A percentile compares a stretch with the other conserved stretches of the same genome.
Evolutionary conservation across 2,888 invertebrate species (phyloP).

Genomic region (Timema cristinae): DNA sequence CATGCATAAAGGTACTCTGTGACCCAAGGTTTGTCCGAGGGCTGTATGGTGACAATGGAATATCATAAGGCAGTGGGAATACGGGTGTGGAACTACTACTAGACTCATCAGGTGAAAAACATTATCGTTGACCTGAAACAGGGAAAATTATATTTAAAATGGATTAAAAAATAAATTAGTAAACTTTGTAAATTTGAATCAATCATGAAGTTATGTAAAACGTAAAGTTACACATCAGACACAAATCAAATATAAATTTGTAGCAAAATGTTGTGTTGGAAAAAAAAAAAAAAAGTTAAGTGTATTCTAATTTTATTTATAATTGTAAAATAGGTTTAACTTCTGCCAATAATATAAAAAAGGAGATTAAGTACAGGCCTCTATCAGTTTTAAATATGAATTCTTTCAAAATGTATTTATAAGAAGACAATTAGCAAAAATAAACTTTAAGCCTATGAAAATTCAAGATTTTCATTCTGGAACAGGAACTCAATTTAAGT

Average conservation of each 20-base stretch:
- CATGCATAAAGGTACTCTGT: constrained; percentile 14
- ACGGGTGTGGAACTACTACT: constrained; percentile 34
- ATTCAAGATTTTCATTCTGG: too few relatives aligned
- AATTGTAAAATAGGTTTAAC: too few relatives aligned
- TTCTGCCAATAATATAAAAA: too few relatives aligned
- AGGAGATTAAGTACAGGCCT: too few relatives aligned
- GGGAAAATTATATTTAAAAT: constrained; percentile 8
- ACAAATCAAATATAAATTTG: not conserved
- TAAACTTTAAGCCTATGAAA: too few relatives aligned
- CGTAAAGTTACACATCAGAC: constrained; percentile 14
- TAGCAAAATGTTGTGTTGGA: too few relatives aligned
- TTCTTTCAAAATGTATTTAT: too few relatives aligned
- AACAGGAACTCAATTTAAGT: too few relatives aligned
- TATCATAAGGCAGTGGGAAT: constrained; percentile 75
- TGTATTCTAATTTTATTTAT: too few relatives aligned
- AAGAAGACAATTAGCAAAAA: too few relatives aligned
- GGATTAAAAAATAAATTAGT: constrained; percentile 20
- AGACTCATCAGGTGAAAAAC: constrained; percentile 50
- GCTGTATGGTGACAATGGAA: constrained; percentile 71
- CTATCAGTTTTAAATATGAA: too few relatives aligned
- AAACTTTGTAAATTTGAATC: not conserved
- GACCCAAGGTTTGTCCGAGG: constrained; percentile 60
- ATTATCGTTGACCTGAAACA: constrained; percentile 54
- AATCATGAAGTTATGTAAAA: not conserved
- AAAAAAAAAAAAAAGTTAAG: too few relatives aligned